Conservation (phyloP, 2,113 vertebrate species). For the Amphilophus citrinellus region DNA sequence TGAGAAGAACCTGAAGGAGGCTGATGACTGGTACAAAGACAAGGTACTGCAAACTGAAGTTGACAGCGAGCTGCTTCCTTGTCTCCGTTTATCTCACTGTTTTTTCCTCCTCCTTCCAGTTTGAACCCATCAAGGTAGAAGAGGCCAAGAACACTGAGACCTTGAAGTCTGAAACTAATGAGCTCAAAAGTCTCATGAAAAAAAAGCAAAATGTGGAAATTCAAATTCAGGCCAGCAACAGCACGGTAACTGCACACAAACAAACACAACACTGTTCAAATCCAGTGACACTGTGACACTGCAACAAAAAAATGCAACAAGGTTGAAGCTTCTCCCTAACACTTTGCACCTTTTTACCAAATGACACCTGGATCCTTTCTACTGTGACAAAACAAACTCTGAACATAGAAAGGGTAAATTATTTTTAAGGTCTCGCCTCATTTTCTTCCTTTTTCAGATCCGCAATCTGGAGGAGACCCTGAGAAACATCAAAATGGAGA, state of each 20-base stretch:
- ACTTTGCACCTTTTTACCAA: neutral
- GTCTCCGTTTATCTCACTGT: neutral
- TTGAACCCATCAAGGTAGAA: conserved; percentile 77
- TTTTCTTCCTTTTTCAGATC: conserved; percentile 65
- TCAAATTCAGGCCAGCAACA: conserved; percentile 61
- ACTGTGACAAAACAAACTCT: neutral
- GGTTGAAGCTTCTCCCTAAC: neutral
- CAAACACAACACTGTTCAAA: neutral
- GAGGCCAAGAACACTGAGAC: conserved; percentile 73
- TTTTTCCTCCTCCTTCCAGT: conserved; percentile 57
- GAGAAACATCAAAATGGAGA: conserved; percentile 55
- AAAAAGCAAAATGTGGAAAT: conserved; percentile 76
- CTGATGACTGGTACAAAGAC: conserved; percentile 80
- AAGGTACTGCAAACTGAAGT: conserved; percentile 59
- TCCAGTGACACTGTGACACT: too few species aligned
- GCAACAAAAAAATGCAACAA: neutral
- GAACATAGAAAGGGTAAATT: fast-evolving
- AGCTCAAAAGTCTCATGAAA: conserved; percentile 66
- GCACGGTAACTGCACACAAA: conserved; percentile 61
- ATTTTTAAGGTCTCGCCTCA: fast-evolving
- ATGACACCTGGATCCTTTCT: conserved; percentile 21
- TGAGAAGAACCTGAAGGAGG: conserved; percentile 81
- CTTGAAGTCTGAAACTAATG: conserved; percentile 53
- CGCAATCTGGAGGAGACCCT: conserved; percentile 72
- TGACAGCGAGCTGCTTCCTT: neutral